These are phyloP conservation scores for Notechis scutatus DNA, from an alignment of 2,113 vertebrate genomes.

Conservation along the genomic window DNA sequence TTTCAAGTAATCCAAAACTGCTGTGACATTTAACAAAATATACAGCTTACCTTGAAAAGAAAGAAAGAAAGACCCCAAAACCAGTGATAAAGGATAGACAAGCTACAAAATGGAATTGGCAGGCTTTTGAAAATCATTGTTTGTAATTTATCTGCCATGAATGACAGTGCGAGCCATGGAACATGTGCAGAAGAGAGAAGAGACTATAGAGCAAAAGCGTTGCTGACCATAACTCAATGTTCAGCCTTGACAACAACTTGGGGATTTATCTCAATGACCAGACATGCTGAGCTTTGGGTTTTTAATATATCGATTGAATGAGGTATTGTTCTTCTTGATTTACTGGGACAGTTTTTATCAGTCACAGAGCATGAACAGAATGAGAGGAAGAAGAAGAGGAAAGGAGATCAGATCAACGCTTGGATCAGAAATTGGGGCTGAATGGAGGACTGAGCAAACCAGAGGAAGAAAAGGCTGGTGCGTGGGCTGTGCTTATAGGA, in stretches of 20 bases:
- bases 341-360: constrained; percentile 42
- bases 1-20: neutral
- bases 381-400: constrained; percentile 1
- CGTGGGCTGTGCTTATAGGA: constrained; percentile 17
- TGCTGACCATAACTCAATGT: constrained; percentile 47
- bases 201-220: constrained; percentile 40
- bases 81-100: constrained; percentile 19
- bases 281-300: constrained; percentile 43
- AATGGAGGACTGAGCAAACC: neutral
- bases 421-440: constrained; percentile 3
- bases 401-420: neutral
- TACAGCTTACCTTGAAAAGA: neutral
- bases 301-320: constrained; percentile 4
- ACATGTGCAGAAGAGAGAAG: constrained; percentile 45
- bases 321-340: constrained; percentile 53
- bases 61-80: neutral
- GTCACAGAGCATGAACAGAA: constrained; percentile 30
- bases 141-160: constrained; percentile 38
- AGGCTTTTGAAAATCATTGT: constrained; percentile 49
- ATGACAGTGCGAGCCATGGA: constrained; percentile 14
- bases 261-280: constrained; percentile 58
- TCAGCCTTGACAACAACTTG: constrained; percentile 50
- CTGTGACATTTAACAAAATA: neutral
- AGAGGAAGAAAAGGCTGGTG: neutral
- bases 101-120: constrained; percentile 44